Conservation (phyloP, 2,888 invertebrate genomes). For the Drosophila crucigera region DNA sequence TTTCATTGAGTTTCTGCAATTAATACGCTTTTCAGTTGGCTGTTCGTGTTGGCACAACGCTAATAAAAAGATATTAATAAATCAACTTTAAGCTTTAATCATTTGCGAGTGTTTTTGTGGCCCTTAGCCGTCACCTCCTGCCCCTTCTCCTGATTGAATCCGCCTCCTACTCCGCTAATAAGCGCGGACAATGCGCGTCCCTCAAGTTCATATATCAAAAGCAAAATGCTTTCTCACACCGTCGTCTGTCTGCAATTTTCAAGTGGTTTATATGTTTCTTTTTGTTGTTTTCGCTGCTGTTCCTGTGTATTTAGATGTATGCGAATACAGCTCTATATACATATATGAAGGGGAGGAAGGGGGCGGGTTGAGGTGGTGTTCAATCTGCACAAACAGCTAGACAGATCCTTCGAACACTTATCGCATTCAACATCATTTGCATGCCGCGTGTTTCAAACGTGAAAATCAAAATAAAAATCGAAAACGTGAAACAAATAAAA, state of each 20-base stretch:
- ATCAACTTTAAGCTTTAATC: conserved; percentile 58
- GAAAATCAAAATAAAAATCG: conserved; percentile 19
- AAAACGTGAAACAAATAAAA: conserved; percentile 73
- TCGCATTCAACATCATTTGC: conserved; percentile 80
- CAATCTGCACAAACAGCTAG: conserved; percentile 50
- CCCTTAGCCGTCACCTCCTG: background rate
- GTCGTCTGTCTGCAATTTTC: conserved; percentile 71
- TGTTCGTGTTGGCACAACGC: conserved; percentile 12
- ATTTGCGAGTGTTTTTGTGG: conserved; percentile 16
- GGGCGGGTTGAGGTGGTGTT: background rate
- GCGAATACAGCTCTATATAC: conserved; percentile 7
- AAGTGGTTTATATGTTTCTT: conserved; percentile 54
- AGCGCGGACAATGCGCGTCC: conserved; percentile 72
- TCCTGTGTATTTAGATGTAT: conserved; percentile 9
- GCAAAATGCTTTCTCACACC: conserved; percentile 27
- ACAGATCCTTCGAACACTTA: conserved; percentile 78
- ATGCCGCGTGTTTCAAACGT: conserved; percentile 63
- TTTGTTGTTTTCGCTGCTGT: conserved; percentile 15
- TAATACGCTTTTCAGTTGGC: conserved; percentile 18
- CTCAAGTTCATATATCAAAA: conserved; percentile 79
- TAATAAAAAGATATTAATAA: conserved; percentile 69
- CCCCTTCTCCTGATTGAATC: background rate
- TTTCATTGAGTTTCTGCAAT: conserved; percentile 17
- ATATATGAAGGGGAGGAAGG: background rate
- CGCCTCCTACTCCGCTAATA: conserved; percentile 33